Base-by-base conservation (phyloP, 2,113 vertebrate genomes). In the Epinephelus moara region DNA sequence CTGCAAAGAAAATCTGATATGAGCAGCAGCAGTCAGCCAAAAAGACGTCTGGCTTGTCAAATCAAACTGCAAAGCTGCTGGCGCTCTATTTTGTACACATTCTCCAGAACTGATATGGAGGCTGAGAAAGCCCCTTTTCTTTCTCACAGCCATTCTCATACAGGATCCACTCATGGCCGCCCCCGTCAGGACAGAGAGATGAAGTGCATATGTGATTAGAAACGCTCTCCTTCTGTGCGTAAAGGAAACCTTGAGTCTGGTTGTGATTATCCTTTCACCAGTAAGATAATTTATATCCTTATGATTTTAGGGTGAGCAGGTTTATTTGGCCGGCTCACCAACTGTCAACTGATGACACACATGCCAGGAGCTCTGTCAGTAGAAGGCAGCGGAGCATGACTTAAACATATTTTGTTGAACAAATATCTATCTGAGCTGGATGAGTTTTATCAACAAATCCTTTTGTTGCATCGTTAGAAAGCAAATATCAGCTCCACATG, bases 31-130 rank as follows among this genome's bases (percentile, higher is more conserved):
- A 57, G 76, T 75, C 57, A 62, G 78, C 63, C 19, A 49, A 56
- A 62, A 47, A 64, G 74, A 85, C 19, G 70, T 85, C 87, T 72
- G 72, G 50, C 77, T 74, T 71, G 75, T 89, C 75, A 86, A 75
- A 78, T 79, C 62, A 76, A 85, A 84, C 49, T 37, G 56, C 53
- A 56, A 78, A 64, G 53, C 75, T 83, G 79, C 67, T 68, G 68
- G 56, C 59, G 0, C 57, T 82, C 62, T 80, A 19, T 81, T 88
- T 70, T 76, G 37, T 62, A 71, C 77, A 87, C 83, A 67, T 83
- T 85, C 78, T 82, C 56, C 52, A 80, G n/a, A 80, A 33, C 37
- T 70, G 83, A 89, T 88, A 68, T 17, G 64, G 52, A 62, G 19
- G 12, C 64, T 75, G 57, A 78, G 62, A 82, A 78, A 81, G 21